Evolutionary conservation across 2,888 invertebrate species (phyloP), one percentile per base, ranked within the genome.

Genomic region (Pristionchus japonicus): DNA sequence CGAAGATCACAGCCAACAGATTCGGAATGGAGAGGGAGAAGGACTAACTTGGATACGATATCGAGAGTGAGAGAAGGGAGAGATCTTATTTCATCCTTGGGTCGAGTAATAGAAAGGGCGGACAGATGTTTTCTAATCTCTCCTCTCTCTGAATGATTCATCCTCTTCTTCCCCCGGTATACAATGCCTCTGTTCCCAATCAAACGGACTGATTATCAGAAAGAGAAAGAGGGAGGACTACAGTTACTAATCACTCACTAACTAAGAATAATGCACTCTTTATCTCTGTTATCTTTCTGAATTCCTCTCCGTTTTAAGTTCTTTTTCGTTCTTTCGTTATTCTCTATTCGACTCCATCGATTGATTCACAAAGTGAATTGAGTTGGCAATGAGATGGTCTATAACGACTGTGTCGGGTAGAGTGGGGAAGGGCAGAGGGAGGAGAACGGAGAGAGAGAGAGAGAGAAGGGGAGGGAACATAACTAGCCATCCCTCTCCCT

Each of bases 41-140:
- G n/a, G n/a, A 20, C 3, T 20, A n/a, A 61, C 23, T 20, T n/a
- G n/a, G 23, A n/a, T n/a, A n/a, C 61, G 7, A 20, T 61, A 3
- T 61, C 20, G n/a, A n/a, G 61, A 61, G 20, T 11, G 13, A 27
- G 74, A 40, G 40, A 40, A 7, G 40, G 74, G 20, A 40, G 3
- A 17, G 37, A 20, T 74, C 74, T 23, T 40, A 74, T 74, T 74
- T 74, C 9, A 74, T 67, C 67, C 23, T 17, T 15, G 67, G 67
- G 74, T 67, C 31, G 20, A n/a, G 64, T n/a, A 27, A 74, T 74
- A 23, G 74, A 40, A 40, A 31, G 37, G 40, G 20, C 20, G 74
- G 67, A 40, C 74, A 40, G 74, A 74, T 74, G 74, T 13, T 74
- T 40, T 74, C 74, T 40, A 40, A 64, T 74, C 74, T 31, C 74